Conservation (phyloP, 2,113 vertebrate genomes). For the Nyctibius bracteatus region DNA sequence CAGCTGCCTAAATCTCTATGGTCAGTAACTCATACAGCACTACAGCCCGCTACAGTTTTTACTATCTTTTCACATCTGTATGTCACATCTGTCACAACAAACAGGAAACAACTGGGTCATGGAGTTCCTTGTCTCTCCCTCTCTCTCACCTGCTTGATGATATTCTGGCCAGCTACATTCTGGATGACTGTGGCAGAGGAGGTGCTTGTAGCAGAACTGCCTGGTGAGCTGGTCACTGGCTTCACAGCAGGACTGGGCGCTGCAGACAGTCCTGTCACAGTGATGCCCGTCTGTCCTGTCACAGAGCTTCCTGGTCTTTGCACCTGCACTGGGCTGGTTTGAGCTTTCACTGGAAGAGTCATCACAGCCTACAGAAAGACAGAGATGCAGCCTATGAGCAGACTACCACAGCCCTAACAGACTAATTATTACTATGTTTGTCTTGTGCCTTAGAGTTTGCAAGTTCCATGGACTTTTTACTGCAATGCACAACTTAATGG, state of each 20-base stretch:
- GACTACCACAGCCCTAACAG: background rate
- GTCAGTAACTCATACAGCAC: background rate
- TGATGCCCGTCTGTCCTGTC: constrained; percentile 67
- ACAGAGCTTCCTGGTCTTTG: constrained; percentile 67
- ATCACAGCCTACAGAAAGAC: constrained; percentile 77
- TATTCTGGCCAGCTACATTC: constrained; percentile 83
- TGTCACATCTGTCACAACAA: background rate
- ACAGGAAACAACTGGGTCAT: fast-evolving
- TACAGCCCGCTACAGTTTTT: background rate
- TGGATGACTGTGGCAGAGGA: constrained; percentile 83
- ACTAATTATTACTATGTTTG: background rate
- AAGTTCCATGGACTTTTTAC: background rate
- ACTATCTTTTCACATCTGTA: background rate
- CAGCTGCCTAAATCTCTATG: background rate
- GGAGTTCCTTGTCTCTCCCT: background rate
- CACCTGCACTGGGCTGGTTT: constrained; percentile 77
- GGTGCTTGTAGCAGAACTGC: constrained; percentile 74
- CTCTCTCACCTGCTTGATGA: constrained; percentile 89
- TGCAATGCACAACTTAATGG: background rate
- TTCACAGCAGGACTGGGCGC: constrained; percentile 78
- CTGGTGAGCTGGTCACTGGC: constrained; percentile 78
- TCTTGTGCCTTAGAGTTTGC: background rate
- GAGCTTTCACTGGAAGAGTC: constrained; percentile 86
- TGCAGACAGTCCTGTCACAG: constrained; percentile 78
- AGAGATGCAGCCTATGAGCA: background rate